These are phyloP conservation scores for Cheilosia vernalis DNA, from an alignment of 2,888 invertebrate species.

Conservation along the genomic window DNA sequence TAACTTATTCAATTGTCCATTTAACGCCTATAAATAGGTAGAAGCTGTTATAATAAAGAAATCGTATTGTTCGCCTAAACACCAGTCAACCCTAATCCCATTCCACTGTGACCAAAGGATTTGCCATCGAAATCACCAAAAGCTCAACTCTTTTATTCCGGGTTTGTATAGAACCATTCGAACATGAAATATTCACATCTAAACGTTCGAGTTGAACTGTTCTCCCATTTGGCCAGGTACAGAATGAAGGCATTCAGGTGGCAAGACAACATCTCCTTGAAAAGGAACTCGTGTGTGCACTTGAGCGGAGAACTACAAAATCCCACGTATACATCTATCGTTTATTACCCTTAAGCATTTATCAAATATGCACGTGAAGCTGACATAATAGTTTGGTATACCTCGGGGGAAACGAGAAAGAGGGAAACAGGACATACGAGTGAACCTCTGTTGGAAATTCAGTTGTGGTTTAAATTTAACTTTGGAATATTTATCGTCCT, in stretches of 20 bases:
- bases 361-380: constrained; percentile 42
- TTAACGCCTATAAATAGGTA: too few relatives aligned
- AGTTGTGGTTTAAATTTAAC: too few relatives aligned
- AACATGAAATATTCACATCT: constrained; percentile 26
- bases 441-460: too few relatives aligned
- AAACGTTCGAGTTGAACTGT: not conserved
- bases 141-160: not conserved
- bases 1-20: too few relatives aligned
- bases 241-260: constrained; percentile 19
- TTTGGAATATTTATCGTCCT: too few relatives aligned
- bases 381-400: constrained; percentile 13
- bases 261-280: constrained; percentile 10
- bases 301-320: not conserved
- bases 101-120: not conserved
- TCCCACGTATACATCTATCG: constrained; percentile 13
- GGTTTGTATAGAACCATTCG: not conserved
- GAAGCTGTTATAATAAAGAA: too few relatives aligned
- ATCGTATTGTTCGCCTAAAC: not conserved
- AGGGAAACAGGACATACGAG: not conserved
- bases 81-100: not conserved
- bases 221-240: not conserved
- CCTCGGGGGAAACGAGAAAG: not conserved
- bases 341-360: constrained; percentile 25
- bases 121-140: not conserved
- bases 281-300: constrained; percentile 22